Conservation (phyloP, 2,797 vertebrate genomes). For the Smutsia temminckii region DNA sequence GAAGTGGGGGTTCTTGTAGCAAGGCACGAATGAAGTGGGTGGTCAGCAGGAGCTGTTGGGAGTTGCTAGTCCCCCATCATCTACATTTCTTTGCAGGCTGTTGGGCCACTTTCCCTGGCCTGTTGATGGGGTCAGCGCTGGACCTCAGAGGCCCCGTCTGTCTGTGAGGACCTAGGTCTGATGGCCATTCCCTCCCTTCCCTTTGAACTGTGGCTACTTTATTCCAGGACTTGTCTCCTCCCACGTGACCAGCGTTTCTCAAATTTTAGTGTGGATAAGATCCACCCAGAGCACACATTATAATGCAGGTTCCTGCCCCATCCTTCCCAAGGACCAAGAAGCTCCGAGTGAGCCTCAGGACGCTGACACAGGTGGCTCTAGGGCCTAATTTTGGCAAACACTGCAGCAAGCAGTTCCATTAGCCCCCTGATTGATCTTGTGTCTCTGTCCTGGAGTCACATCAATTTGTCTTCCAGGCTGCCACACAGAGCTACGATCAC, state of each 20-base stretch:
- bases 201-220: not conserved
- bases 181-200: not conserved
- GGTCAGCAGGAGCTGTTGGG: not conserved
- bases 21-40: not conserved
- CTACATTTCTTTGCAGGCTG: not conserved
- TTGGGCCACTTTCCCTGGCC: not conserved
- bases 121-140: not conserved
- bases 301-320: not conserved
- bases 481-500: not conserved
- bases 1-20: not conserved
- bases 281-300: not conserved
- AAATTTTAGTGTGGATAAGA: not conserved
- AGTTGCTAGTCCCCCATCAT: not conserved
- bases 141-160: not conserved
- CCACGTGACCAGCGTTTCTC: not conserved
- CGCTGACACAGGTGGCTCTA: accelerated
- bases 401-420: not conserved
- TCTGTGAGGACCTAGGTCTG: not conserved
- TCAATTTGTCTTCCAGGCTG: not conserved
- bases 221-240: not conserved
- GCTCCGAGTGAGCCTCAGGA: not conserved
- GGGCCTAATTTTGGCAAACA: not conserved
- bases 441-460: not conserved
- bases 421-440: not conserved
- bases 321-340: not conserved